These are phyloP conservation scores for Rhodophaea formosa DNA, from an alignment of 2,888 invertebrate genomes.

Conservation along the genomic window DNA sequence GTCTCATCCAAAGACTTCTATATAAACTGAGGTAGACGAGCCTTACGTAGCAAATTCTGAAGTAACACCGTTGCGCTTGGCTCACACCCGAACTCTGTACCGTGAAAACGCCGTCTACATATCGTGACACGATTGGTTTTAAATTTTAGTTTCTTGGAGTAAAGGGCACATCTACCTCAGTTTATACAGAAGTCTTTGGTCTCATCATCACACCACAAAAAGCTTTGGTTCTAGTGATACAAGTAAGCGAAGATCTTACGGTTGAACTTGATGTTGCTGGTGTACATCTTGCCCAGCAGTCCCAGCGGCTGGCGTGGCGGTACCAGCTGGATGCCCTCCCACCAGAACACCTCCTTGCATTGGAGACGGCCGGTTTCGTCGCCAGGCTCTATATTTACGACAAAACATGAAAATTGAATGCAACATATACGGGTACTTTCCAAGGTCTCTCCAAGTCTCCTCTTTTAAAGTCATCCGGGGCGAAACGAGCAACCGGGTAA, in stretches of 20 bases:
- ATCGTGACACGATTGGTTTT: background rate
- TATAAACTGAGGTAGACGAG: no score
- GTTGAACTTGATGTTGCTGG: constrained; percentile 75
- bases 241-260: constrained; percentile 55
- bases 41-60: no score
- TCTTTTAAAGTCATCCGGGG: no score
- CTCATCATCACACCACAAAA: constrained; percentile 22
- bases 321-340: constrained; percentile 85
- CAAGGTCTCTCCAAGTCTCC: no score
- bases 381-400: constrained; percentile 48
- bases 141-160: background rate
- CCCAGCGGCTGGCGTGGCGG: constrained; percentile 84
- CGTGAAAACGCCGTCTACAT: no score
- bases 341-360: constrained; percentile 86
- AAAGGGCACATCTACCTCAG: background rate
- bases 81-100: no score
- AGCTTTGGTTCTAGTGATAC: background rate
- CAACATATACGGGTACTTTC: no score
- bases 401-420: no score
- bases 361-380: constrained; percentile 78
- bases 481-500: no score
- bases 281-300: constrained; percentile 79
- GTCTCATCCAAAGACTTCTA: no score
- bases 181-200: no score
- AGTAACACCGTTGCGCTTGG: no score